Conservation (phyloP, 2,888 invertebrate genomes). For the Allolobophora icterica region DNA sequence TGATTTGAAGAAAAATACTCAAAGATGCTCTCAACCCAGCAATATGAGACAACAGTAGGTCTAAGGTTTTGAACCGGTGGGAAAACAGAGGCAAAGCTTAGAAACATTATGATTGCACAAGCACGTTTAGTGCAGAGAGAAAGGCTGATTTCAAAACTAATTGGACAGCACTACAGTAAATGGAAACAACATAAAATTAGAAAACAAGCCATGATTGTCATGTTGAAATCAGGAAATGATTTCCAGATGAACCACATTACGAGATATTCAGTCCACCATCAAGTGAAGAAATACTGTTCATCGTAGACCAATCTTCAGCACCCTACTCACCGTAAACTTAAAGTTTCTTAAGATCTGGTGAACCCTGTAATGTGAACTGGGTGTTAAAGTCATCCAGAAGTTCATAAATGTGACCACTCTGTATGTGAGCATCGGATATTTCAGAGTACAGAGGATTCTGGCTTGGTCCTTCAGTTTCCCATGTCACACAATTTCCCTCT, state of each 20-base stretch:
- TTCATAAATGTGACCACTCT: neutral
- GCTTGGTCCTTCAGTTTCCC: neutral
- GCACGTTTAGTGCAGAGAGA: neutral
- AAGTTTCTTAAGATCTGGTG: neutral
- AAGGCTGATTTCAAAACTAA: neutral
- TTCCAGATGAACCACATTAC: neutral
- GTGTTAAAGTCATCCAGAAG: neutral
- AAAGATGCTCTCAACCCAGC: too few relatives aligned
- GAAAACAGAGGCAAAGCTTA: neutral
- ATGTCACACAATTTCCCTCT: neutral
- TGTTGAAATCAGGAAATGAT: neutral
- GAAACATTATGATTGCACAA: neutral
- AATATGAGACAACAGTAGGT: too few relatives aligned
- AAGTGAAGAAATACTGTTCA: neutral
- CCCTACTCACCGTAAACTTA: neutral
- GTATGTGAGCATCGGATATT: neutral
- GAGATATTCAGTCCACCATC: neutral
- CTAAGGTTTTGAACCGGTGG: too few relatives aligned
- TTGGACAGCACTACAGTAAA: neutral
- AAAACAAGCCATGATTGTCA: neutral
- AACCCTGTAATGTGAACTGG: neutral
- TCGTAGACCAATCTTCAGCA: neutral
- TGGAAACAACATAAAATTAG: neutral
- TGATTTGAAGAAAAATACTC: too few relatives aligned
- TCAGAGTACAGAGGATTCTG: neutral